Conservation (phyloP, 2,888 invertebrate genomes). For the Ennomos erosarius region DNA sequence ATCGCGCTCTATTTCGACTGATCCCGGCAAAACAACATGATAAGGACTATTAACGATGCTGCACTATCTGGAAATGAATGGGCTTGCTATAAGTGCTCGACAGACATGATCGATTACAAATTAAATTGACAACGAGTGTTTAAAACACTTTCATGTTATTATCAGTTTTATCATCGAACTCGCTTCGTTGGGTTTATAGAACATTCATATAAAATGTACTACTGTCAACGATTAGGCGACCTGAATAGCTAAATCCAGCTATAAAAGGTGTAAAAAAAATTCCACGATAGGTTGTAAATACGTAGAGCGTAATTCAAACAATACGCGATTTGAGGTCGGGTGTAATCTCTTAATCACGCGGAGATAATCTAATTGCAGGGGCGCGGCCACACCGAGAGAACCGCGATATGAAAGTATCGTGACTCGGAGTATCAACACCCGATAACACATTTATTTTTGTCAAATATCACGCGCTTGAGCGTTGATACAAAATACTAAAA, state of each 20-base stretch:
- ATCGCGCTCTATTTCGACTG: constrained; percentile 47
- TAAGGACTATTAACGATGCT: constrained; percentile 40
- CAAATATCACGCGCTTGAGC: constrained; percentile 11
- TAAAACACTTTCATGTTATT: constrained; percentile 13
- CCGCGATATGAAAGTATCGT: constrained; percentile 49
- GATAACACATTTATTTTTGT: constrained; percentile 57
- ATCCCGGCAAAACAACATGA: constrained; percentile 51
- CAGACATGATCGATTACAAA: constrained; percentile 46
- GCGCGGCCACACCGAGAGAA: constrained; percentile 56
- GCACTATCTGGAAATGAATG: constrained; percentile 60
- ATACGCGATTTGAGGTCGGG: constrained; percentile 51
- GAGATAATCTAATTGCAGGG: constrained; percentile 74
- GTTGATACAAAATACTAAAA: constrained; percentile 19
- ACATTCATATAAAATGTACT: constrained; percentile 13
- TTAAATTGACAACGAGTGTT: constrained; percentile 53
- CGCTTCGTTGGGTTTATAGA: constrained; percentile 2
- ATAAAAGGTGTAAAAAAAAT: constrained; percentile 51
- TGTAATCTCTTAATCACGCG: constrained; percentile 60
- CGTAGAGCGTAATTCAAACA: constrained; percentile 42
- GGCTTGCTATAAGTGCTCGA: constrained; percentile 42
- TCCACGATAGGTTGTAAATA: constrained; percentile 44
- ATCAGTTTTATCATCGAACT: constrained; percentile 11
- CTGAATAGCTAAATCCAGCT: constrained; percentile 45
- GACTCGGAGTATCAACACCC: constrained; percentile 46
- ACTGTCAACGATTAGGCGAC: constrained; percentile 38